Base-by-base conservation (phyloP, 2,888 invertebrate species). In the Isotomurus palustris region DNA sequence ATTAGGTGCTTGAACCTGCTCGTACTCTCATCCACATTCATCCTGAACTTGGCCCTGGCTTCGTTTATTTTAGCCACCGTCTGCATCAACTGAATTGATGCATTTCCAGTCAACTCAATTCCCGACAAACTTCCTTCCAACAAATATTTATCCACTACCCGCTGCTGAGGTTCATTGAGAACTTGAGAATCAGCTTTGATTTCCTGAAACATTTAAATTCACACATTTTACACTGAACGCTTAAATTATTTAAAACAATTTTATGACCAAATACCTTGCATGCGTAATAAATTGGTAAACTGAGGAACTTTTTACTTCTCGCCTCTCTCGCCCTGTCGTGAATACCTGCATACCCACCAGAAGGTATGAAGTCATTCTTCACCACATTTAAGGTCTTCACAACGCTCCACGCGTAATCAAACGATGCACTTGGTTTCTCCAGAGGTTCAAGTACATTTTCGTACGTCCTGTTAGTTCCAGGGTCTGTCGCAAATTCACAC, bases 111-210 rank as follows among this genome's bases (percentile, higher is more conserved):
- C 1, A 92, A 75, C 44, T 85, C 84, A 41, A 91, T 76, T 0
- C 93, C 94, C 74, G 91, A 91, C 2, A 93, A 77, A 73, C 82
- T 84, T 2, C 89, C 90, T 77, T 94, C 93, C 17, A 90, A 75
- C 52, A 85, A 74, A 74, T 85, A 91, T 76, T 91, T 91, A 48
- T 84, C 79, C 10, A 91, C 76, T 12, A 93, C 76, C 60, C 88
- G 80, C 60, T 79, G 80, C 74, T 91, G 77, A 19, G 71, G 64
- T 69, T 82, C 79, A 65, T 75, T 76, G 58, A 78, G 66, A 58
- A 70, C 60, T 61, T 74, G 72, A 66, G 71, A 71, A 25, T 64
- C 58, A 1, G 56, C 57, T 48, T 75, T 71, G 47, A 78, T 72
- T 68, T 77, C 76, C 78, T 78, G 62, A 17, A 51, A n/a, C n/a